These are phyloP conservation scores for Acrossocheilus wenchowensis DNA, from an alignment of 2,797 vertebrate species.

Conservation along the genomic window DNA sequence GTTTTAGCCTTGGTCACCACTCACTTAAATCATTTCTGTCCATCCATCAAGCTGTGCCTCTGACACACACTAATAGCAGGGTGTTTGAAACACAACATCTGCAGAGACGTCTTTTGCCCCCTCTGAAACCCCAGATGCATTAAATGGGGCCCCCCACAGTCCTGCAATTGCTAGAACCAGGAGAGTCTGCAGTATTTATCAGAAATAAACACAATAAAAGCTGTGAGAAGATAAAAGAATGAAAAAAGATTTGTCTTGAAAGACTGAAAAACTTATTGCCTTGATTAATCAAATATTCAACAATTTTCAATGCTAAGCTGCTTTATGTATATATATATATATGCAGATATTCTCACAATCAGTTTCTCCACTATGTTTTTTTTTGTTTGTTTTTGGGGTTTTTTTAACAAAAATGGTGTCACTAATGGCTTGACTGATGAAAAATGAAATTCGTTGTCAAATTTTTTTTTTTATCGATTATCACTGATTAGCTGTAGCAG, in stretches of 20 bases:
- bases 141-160: constrained; percentile 17
- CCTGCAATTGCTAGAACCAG: neutral
- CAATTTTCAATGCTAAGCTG: neutral
- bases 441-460: neutral
- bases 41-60: constrained; percentile 55
- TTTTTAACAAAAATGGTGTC: neutral
- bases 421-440: neutral
- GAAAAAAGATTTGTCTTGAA: constrained; percentile 22
- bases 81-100: constrained; percentile 62
- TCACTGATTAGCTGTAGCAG: neutral
- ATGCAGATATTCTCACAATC: no score
- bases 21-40: constrained; percentile 55
- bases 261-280: constrained; percentile 18
- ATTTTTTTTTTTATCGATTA: no score
- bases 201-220: neutral
- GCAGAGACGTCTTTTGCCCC: constrained; percentile 36
- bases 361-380: neutral
- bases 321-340: no score
- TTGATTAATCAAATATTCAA: neutral
- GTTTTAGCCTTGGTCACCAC: constrained; percentile 52
- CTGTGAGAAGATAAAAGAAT: neutral
- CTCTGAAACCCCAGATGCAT: constrained; percentile 26
- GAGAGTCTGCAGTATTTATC: constrained; percentile 7
- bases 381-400: neutral
- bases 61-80: constrained; percentile 55